phyloP scores from a whole-genome alignment of 2,888 invertebrate genomes.

The Myopa testacea region DNA sequence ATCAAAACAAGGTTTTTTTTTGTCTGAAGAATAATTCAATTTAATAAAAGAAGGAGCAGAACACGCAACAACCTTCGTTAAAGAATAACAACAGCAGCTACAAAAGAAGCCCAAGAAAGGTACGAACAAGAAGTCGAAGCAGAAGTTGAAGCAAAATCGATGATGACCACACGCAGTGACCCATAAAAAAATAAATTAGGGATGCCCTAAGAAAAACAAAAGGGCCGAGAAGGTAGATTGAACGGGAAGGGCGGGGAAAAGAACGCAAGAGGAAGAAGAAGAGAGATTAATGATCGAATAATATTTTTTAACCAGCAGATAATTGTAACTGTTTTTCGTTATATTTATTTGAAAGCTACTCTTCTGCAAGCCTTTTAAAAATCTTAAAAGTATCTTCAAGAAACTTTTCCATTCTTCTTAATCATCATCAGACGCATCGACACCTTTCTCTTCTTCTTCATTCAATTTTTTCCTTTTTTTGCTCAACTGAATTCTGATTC shows the following conservation, averaged over 20 bases:
- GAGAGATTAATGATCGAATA: no score
- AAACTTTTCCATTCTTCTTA: no score
- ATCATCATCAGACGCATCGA: no score
- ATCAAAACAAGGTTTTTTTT: not conserved
- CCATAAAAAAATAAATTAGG: not conserved
- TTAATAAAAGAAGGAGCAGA: constrained; percentile 8
- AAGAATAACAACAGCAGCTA: not conserved
- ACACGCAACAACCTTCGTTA: not conserved
- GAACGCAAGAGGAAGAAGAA: no score
- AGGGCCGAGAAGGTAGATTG: not conserved
- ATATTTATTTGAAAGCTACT: no score
- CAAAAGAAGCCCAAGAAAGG: not conserved
- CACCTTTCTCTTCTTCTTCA: no score
- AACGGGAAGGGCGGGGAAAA: not conserved
- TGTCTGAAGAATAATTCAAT: constrained; percentile 22
- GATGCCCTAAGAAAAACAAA: not conserved
- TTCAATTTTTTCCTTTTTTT: no score
- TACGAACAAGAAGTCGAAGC: not conserved
- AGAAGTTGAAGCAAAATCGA: not conserved
- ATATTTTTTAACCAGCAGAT: no score
- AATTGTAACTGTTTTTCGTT: no score
- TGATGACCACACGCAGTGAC: not conserved
- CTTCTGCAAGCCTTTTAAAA: no score
- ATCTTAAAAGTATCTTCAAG: no score
- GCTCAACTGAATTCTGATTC: no score